phyloP scores from a whole-genome alignment of 2,888 invertebrate genomes.

The Amitus sp. region DNA sequence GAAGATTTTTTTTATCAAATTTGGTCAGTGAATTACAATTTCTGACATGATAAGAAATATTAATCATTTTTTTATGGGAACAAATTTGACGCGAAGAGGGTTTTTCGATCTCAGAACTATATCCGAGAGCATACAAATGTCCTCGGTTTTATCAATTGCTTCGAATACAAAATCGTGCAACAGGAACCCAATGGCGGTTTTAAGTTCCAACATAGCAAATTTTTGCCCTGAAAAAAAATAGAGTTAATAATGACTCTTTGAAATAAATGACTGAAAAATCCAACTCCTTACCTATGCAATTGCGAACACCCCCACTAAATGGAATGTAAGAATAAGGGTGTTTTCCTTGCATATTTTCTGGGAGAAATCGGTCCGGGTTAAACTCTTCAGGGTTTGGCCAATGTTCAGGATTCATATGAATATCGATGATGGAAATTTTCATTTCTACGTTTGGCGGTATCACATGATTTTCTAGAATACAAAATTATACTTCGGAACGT shows the following conservation, averaged over 20 bases:
- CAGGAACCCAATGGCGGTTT: too few species aligned
- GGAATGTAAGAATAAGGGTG: slow-evolving; percentile 76
- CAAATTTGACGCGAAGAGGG: too few species aligned
- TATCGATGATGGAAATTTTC: slow-evolving; percentile 72
- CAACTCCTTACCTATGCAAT: slow-evolving; percentile 76
- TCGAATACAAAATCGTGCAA: too few species aligned
- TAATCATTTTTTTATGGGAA: too few species aligned
- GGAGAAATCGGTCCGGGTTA: slow-evolving; percentile 76
- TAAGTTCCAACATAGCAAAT: background rate
- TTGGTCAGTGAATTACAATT: too few species aligned
- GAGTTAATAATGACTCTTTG: background rate
- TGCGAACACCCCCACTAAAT: slow-evolving; percentile 76
- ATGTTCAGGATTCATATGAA: slow-evolving; percentile 71
- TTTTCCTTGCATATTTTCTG: slow-evolving; percentile 65
- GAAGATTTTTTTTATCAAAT: too few species aligned
- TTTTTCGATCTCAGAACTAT: too few species aligned
- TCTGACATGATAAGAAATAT: too few species aligned
- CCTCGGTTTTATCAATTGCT: too few species aligned
- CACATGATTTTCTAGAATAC: slow-evolving; percentile 60
- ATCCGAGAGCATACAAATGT: too few species aligned
- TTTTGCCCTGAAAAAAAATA: background rate
- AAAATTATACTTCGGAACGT: too few species aligned
- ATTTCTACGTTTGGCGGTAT: slow-evolving; percentile 69
- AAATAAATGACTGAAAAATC: background rate
- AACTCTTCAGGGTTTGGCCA: slow-evolving; percentile 75